A percentile compares a stretch with the other conserved stretches of the same genome.
phyloP scores from a whole-genome alignment of 2,113 vertebrate genomes.

The Heptranchias perlo region DNA sequence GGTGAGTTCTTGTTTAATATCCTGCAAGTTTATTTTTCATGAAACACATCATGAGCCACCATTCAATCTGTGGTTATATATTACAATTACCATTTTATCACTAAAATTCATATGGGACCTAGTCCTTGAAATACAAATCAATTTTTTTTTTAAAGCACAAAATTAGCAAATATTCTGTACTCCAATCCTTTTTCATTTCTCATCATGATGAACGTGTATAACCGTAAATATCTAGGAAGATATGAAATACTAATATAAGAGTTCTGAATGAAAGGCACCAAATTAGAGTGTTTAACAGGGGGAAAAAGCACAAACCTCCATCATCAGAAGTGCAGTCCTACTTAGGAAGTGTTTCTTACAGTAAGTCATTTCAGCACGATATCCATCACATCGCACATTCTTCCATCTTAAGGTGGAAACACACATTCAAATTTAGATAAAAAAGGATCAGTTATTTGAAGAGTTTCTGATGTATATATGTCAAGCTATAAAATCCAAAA shows the following conservation, averaged over 20 bases:
- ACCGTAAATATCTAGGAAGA: background rate
- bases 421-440: background rate
- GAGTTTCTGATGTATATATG: background rate
- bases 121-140: background rate
- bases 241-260: constrained; percentile 32
- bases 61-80: background rate
- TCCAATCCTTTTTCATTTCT: background rate
- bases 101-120: background rate
- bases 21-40: constrained; percentile 54
- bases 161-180: background rate
- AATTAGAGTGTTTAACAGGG: constrained; percentile 33
- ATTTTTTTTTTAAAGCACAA: background rate
- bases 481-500: background rate
- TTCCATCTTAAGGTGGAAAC: constrained; percentile 70
- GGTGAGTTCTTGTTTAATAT: constrained; percentile 83
- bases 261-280: constrained; percentile 37
- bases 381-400: constrained; percentile 66
- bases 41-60: background rate
- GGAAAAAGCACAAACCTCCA: constrained; percentile 69
- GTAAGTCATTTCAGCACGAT: constrained; percentile 69
- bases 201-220: background rate
- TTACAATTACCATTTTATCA: constrained; percentile 8
- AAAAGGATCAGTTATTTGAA: background rate
- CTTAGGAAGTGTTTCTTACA: constrained; percentile 87
- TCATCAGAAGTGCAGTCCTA: constrained; percentile 79